Conservation (phyloP, 2,113 vertebrate genomes). For the Sitta europaea region DNA sequence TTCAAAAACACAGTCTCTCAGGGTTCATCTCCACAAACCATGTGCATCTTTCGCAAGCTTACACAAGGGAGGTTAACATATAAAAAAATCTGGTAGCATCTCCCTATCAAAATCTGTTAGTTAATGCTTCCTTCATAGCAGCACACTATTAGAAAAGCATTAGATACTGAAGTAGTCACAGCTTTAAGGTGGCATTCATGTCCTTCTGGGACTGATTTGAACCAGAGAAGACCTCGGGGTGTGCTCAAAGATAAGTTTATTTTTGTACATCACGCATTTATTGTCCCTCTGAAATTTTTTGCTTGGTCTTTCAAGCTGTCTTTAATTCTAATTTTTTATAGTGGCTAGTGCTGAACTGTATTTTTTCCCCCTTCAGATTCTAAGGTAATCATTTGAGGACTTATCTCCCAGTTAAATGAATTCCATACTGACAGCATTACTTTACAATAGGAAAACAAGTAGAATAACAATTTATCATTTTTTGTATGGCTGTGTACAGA, state of each 20-base stretch:
- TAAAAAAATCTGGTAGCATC: background rate
- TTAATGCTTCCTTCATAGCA: background rate
- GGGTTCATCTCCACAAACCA: background rate
- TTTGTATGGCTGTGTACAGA: constrained; percentile 15
- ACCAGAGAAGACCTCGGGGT: background rate
- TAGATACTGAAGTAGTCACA: background rate
- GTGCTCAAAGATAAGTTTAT: background rate
- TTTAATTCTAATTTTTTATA: background rate
- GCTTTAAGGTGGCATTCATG: background rate
- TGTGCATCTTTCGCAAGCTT: background rate
- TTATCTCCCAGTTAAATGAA: constrained; percentile 30
- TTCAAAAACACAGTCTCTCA: background rate
- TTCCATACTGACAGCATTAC: constrained; percentile 19
- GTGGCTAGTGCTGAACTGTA: background rate
- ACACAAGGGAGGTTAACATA: background rate
- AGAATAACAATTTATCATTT: constrained; percentile 41
- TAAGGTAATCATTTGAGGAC: constrained; percentile 10
- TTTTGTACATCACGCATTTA: background rate
- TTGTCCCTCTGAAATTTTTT: background rate
- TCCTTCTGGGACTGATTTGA: background rate
- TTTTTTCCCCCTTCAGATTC: background rate
- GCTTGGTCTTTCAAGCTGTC: background rate
- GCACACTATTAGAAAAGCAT: background rate
- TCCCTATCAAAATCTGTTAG: background rate
- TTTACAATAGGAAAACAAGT: constrained; percentile 41